A percentile compares a stretch with the other conserved stretches of the same genome.
Evolutionary conservation across 2,113 vertebrate species (phyloP).

Genomic region (Tapirus terrestris): DNA sequence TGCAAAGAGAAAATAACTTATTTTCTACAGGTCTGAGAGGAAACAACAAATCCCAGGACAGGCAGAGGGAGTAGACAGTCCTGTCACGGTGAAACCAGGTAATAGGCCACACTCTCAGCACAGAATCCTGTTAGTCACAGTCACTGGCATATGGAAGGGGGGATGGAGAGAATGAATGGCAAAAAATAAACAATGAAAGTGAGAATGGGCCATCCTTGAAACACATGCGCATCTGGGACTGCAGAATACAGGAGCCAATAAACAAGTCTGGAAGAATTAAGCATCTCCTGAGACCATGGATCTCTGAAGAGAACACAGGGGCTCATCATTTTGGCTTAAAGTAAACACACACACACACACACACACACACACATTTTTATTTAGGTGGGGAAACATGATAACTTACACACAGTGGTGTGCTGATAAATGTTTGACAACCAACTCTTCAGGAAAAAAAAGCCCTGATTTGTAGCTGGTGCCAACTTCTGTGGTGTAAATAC

Average conservation of each 20-base stretch:
- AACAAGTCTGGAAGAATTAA: background rate
- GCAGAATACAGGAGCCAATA: background rate
- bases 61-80: background rate
- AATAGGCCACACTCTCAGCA: fast-evolving
- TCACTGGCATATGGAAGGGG: conserved; percentile 56
- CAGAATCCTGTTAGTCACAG: background rate
- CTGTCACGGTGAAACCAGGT: background rate
- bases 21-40: background rate
- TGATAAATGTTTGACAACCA: background rate
- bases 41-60: background rate
- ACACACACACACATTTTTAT: background rate
- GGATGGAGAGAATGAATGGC: conserved; percentile 53
- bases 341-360: background rate
- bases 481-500: background rate
- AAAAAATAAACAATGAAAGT: conserved; percentile 70
- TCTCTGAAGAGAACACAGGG: background rate
- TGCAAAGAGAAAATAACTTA: background rate
- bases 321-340: background rate
- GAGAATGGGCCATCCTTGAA: conserved; percentile 72
- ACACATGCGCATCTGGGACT: conserved; percentile 29
- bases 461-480: background rate
- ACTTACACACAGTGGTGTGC: background rate
- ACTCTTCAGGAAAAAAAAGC: background rate
- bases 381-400: background rate
- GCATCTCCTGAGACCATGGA: background rate